Evolutionary conservation across 2,113 vertebrate species (phyloP).

Genomic region (Nesoenas mayeri): DNA sequence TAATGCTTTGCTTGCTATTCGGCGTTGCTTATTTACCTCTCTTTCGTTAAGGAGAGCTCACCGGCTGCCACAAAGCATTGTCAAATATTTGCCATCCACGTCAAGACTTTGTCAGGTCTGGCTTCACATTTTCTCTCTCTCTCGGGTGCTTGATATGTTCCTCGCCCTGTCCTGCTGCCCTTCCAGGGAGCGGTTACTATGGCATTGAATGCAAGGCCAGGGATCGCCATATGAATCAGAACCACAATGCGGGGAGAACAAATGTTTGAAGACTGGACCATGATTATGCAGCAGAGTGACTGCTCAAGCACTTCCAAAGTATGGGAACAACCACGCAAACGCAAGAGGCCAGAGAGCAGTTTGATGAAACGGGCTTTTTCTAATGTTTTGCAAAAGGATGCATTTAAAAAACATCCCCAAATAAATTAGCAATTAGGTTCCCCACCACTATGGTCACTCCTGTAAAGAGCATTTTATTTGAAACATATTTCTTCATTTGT

Average conservation of each 20-base stretch:
- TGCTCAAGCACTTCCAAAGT: neutral
- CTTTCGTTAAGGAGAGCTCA: neutral
- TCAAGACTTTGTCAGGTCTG: neutral
- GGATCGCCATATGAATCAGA: fast-evolving
- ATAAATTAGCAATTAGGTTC: neutral
- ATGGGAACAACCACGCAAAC: neutral
- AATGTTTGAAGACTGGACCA: neutral
- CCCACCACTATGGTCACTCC: neutral
- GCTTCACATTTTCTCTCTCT: neutral
- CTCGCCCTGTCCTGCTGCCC: neutral
- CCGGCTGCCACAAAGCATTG: fast-evolving
- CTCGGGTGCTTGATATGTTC: neutral
- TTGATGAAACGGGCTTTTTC: neutral
- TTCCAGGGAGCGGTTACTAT: neutral
- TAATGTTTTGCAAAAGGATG: neutral
- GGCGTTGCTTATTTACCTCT: neutral
- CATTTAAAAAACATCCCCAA: neutral
- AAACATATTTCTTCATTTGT: neutral
- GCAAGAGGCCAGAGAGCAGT: neutral
- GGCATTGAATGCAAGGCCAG: neutral
- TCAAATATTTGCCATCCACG: neutral
- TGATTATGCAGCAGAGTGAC: neutral
- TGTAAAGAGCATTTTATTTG: neutral
- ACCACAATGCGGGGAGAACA: neutral
- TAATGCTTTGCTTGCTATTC: neutral